Percentiles rank a stretch among this genome's conserved stretches.
These are phyloP conservation scores for Ornithoptera alexandrae DNA, from an alignment of 2,888 invertebrate genomes.

Conservation along the genomic window DNA sequence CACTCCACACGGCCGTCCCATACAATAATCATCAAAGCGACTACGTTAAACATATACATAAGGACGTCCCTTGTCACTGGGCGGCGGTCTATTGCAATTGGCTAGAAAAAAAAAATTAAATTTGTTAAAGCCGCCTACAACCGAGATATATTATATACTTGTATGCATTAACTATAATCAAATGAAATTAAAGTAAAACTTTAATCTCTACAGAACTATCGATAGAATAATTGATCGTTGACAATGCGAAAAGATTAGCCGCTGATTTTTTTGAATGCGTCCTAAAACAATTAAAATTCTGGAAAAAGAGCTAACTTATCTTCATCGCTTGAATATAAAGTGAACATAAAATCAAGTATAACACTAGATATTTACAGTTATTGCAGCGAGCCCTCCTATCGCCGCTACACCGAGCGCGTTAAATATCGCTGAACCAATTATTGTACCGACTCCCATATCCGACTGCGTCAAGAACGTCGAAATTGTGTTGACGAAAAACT, in stretches of 20 bases:
- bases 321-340: too few species aligned
- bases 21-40: slow-evolving; percentile 84
- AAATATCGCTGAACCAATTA: slow-evolving; percentile 92
- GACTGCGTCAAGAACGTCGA: slow-evolving; percentile 91
- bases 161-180: too few species aligned
- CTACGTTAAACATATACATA: slow-evolving; percentile 87
- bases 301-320: too few species aligned
- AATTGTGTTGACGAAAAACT: slow-evolving; percentile 94
- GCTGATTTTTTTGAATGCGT: too few species aligned
- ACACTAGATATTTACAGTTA: slow-evolving; percentile 73
- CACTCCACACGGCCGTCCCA: slow-evolving; percentile 90
- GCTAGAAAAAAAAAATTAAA: slow-evolving; percentile 70
- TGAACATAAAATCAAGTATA: background rate
- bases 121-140: too few species aligned
- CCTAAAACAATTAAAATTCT: too few species aligned
- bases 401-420: slow-evolving; percentile 92
- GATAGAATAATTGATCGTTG: too few species aligned
- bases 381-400: slow-evolving; percentile 87
- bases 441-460: slow-evolving; percentile 92
- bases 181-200: too few species aligned
- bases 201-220: too few species aligned
- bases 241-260: too few species aligned
- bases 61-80: slow-evolving; percentile 90
- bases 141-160: too few species aligned
- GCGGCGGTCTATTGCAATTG: slow-evolving; percentile 87